phyloP scores from a whole-genome alignment of 2,113 vertebrate genomes.

The Diphyllodes magnificus region DNA sequence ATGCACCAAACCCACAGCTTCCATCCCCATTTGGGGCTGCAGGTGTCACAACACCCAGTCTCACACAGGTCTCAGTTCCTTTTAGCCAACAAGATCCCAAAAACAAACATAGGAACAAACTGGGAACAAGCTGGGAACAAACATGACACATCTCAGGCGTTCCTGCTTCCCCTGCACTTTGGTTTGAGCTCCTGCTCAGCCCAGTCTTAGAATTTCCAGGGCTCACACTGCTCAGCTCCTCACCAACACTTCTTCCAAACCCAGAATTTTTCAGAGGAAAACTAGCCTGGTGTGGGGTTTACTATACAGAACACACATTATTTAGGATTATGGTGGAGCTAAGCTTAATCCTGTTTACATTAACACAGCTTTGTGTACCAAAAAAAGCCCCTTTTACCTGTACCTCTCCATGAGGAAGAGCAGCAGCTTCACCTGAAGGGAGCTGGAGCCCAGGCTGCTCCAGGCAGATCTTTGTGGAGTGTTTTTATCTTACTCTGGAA shows the following conservation, averaged over 20 bases:
- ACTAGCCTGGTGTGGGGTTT: not conserved
- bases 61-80: not conserved
- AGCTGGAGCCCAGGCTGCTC: not conserved
- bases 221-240: not conserved
- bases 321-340: constrained; percentile 44
- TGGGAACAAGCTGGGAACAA: not conserved
- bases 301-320: constrained; percentile 14
- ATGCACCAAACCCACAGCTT: not conserved
- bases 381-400: constrained; percentile 53
- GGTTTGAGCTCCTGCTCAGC: not conserved
- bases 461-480: not conserved
- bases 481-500: not conserved
- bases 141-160: accelerated
- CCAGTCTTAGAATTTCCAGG: too few species aligned
- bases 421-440: not conserved
- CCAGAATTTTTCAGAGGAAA: not conserved
- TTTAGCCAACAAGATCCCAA: too few species aligned
- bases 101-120: not conserved
- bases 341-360: constrained; percentile 63
- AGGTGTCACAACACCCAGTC: not conserved
- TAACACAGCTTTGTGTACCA: constrained; percentile 60
- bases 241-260: not conserved
- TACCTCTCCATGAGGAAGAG: not conserved
- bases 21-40: not conserved
- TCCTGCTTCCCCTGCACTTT: not conserved